Conservation (phyloP, 2,797 vertebrate species). For the Epinephelus coioides region DNA sequence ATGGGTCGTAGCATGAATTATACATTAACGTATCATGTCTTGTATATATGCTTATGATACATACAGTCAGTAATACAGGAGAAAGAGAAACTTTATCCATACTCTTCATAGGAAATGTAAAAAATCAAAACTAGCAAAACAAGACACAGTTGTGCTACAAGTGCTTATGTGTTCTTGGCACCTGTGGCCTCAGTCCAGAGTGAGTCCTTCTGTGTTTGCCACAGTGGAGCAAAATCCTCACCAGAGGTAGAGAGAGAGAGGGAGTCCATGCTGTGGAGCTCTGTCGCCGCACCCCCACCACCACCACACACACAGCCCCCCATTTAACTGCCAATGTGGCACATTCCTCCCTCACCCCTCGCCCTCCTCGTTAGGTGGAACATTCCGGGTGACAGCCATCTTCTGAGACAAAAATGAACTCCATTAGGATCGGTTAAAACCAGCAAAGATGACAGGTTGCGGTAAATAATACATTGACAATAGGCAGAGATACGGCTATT, state of each 20-base stretch:
- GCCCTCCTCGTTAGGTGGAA: conserved; percentile 76
- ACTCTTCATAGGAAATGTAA: conserved; percentile 74
- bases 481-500: conserved; percentile 74
- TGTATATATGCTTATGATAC: conserved; percentile 75
- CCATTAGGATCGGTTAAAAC: conserved; percentile 64
- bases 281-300: conserved; percentile 44
- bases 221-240: conserved; percentile 68
- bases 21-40: conserved; percentile 65
- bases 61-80: conserved; percentile 68
- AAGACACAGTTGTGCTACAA: conserved; percentile 86
- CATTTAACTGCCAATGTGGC: conserved; percentile 73
- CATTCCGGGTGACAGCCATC: conserved; percentile 81
- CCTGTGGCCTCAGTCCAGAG: conserved; percentile 82
- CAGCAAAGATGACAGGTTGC: conserved; percentile 70
- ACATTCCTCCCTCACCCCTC: conserved; percentile 75
- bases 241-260: conserved; percentile 78
- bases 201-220: conserved; percentile 74
- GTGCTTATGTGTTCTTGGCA: conserved; percentile 84
- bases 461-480: conserved; percentile 72
- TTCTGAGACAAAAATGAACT: conserved; percentile 78
- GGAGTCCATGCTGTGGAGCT: conserved; percentile 77
- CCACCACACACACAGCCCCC: conserved; percentile 31
- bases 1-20: conserved; percentile 60
- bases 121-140: conserved; percentile 77
- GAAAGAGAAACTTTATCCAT: conserved; percentile 63